Base-by-base conservation (phyloP, 37 sponge, comb jelly and placozoan species). In the Axinella damicornis region DNA sequence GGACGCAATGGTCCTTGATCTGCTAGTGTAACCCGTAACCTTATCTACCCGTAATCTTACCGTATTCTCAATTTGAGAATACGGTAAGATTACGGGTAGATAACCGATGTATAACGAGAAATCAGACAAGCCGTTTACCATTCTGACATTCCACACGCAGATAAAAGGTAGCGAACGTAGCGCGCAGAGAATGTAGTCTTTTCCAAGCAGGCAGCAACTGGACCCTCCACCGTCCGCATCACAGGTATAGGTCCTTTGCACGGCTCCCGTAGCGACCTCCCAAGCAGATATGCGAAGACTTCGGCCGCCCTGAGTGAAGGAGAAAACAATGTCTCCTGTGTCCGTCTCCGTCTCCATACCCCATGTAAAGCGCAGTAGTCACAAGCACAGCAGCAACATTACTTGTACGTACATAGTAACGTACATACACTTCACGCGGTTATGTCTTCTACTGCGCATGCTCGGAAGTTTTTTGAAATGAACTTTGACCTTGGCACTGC, bases 101-200 rank as follows among this genome's bases (percentile, higher is more conserved):
- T n/a, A n/a, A n/a, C n/a, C n/a, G n/a, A n/a, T n/a, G n/a, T n/a
- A n/a, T n/a, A n/a, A n/a, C n/a, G n/a, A 46, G 46, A 46, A 46
- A 46, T 12, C 4, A 4, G 9, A 12, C 46, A 46, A 4, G 6
- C 4, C 46, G 46, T 9, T 62, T 69, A 91, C 95, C 81, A 85
- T 91, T 55, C 53, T 54, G 38, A 88, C 34, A 12, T 59, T 56
- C 95, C 95, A 95, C 17, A 95, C 93, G 25, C 72, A 83, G 19
- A 95, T 85, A 40, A 95, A 81, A 35, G 95, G 92, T 28, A 88
- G 57, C 9, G 58, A 55, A 30, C 61, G 69, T 36, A 85, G 65
- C 27, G 89, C 76, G 36, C 83, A 82, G 13, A 91, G 66, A 34
- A 91, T 46, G 46, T 86, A 81, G 54, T 66, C 64, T 2, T 5